Percentiles rank a stretch among this genome's conserved stretches.
Evolutionary conservation across 35 echinoderm and acorn worm genomes (phyloP).

Genomic region (Strongylocentrotus purpuratus): DNA sequence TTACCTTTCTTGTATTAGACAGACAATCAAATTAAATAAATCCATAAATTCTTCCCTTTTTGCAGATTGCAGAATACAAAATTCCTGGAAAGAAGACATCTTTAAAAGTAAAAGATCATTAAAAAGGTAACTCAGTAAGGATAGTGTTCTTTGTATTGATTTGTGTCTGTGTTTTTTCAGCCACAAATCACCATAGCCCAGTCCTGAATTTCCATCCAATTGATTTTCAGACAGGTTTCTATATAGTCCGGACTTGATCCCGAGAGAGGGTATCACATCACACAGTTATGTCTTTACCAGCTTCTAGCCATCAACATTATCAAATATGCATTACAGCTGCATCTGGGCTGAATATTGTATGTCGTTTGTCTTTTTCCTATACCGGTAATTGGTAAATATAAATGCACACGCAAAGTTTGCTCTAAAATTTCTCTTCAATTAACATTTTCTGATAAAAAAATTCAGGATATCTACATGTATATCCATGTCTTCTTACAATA

Average conservation of each 20-base stretch:
- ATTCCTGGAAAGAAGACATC: neutral
- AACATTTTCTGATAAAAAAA: neutral
- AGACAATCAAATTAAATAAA: neutral
- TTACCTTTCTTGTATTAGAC: neutral
- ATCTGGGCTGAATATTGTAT: neutral
- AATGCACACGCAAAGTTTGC: neutral
- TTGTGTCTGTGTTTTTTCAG: neutral
- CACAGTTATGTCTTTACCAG: slow-evolving; percentile 9
- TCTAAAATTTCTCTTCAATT: neutral
- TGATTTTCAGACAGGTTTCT: neutral
- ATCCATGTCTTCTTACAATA: neutral
- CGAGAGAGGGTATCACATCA: neutral
- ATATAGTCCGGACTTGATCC: neutral
- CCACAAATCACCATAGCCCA: neutral
- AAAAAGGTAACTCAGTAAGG: neutral
- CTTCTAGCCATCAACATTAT: neutral
- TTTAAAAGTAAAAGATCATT: neutral
- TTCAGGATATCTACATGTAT: neutral
- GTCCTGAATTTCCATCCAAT: neutral
- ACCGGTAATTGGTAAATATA: neutral
- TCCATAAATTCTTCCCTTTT: neutral
- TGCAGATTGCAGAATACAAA: neutral
- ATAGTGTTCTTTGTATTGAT: neutral
- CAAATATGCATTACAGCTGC: neutral
- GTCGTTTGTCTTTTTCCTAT: neutral